Evolutionary conservation across 2,797 vertebrate genomes (phyloP), one percentile per base, ranked within the genome.

Genomic region (Ara ararauna): DNA sequence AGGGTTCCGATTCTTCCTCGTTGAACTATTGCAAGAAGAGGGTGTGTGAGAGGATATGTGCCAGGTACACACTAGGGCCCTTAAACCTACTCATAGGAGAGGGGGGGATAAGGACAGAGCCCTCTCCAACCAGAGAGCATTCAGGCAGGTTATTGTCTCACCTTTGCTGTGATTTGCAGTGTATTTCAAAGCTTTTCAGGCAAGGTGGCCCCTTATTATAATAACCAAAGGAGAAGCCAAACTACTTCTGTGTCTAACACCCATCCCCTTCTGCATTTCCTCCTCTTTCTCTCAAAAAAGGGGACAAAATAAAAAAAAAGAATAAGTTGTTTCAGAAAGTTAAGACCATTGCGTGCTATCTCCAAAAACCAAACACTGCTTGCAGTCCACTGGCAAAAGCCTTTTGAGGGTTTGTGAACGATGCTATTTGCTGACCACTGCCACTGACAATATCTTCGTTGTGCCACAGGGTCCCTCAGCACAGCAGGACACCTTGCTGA

Each of bases 291-390:
- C 19, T 30, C 26, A 64, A 66, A 70, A 76, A 15, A 40, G 3
- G 11, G 30, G 7, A 0, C 2, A 5, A 26, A 53, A 53, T 45
- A 19, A 18, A 30, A n/a, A 7, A 14, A 14, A n/a, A 17, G 45
- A 81, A 10, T 0, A 32, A 13, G 3, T 19, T 58, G 9, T 61
- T 75, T 90, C 62, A 51, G 24, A 61, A 76, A 79, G 18, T 29
- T 58, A 15, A 68, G 42, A 62, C 5, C 16, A 16, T 13, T 7
- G 6, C 2, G 0, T 11, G 26, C 24, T 51, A 44, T 79, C 44
- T 87, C n/a, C 40, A 22, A 70, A 64, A 22, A 36, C 9, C 17
- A 61, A 74, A 30, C 8, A 2, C 21, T 58, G 14, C 60, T 89
- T 64, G 47, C 44, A 90, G 70, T 62, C 20, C 36, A 42, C 27